Percentiles rank a stretch among this genome's conserved stretches.
Evolutionary conservation across 2,888 invertebrate genomes (phyloP).

Genomic region (Dicyrtomina minuta): DNA sequence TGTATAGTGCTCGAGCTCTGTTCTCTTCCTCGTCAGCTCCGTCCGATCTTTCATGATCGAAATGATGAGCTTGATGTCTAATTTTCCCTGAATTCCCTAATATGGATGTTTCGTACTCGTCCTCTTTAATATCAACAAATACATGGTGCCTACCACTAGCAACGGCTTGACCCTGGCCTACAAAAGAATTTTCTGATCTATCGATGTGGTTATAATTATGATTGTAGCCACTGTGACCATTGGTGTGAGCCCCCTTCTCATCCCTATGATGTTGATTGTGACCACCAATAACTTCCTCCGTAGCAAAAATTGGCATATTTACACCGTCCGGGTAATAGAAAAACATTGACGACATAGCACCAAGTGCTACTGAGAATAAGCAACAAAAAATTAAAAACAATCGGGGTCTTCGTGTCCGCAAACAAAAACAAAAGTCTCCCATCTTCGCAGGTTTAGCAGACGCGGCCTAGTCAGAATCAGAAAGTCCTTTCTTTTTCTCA

Average conservation of each 20-base stretch:
- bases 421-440: conserved; percentile 42
- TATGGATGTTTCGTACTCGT: conserved; percentile 25
- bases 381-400: conserved; percentile 52
- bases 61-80: conserved; percentile 33
- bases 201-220: conserved; percentile 5
- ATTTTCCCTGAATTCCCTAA: conserved; percentile 26
- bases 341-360: conserved; percentile 46
- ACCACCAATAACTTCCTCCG: conserved; percentile 4
- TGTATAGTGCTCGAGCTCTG: not conserved
- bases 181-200: not conserved
- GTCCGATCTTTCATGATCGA: conserved; percentile 14
- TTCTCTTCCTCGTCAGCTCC: not conserved
- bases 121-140: conserved; percentile 25
- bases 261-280: not conserved
- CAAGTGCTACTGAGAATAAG: conserved; percentile 48
- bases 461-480: conserved; percentile 2
- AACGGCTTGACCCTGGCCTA: not conserved
- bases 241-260: not conserved
- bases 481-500: conserved; percentile 16
- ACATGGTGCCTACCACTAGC: conserved; percentile 8
- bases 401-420: conserved; percentile 42
- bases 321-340: conserved; percentile 47
- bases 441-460: conserved; percentile 17
- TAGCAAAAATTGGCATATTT: conserved; percentile 15
- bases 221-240: no score